These are phyloP conservation scores for Uloborus diversus DNA, from an alignment of 1,140 invertebrate genomes.

Conservation along the genomic window DNA sequence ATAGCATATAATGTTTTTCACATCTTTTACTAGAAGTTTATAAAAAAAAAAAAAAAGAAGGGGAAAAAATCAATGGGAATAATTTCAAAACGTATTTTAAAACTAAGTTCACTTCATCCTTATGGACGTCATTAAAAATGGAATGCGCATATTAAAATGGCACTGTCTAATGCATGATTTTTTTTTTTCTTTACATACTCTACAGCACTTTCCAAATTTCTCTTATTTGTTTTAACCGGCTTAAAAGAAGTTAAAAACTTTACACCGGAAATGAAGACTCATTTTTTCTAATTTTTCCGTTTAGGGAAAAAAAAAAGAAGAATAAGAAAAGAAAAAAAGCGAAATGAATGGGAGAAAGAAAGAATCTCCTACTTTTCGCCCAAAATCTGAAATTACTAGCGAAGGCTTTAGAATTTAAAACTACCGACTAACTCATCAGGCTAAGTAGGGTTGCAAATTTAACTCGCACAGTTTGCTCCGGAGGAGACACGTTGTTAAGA, in stretches of 20 bases:
- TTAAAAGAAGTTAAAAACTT: constrained; percentile 24
- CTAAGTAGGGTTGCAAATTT: constrained; percentile 51
- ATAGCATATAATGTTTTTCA: too few species aligned
- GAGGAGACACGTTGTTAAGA: constrained; percentile 45
- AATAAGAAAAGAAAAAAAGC: background rate
- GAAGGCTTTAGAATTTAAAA: constrained; percentile 46
- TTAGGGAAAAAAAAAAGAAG: background rate
- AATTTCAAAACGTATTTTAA: too few species aligned
- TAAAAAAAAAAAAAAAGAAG: too few species aligned
- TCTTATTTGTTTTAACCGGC: constrained; percentile 27
- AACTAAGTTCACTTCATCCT: too few species aligned
- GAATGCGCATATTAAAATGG: too few species aligned
- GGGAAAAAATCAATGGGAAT: too few species aligned
- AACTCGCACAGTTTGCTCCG: constrained; percentile 28
- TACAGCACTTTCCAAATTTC: too few species aligned
- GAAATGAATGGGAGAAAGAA: constrained; percentile 1
- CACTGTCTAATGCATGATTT: too few species aligned
- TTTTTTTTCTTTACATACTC: too few species aligned
- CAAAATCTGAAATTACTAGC: constrained; percentile 51
- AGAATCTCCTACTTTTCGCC: constrained; percentile 21
- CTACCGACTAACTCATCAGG: constrained; percentile 44
- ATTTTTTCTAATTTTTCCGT: constrained; percentile 23
- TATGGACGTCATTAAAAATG: too few species aligned
- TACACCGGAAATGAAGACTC: constrained; percentile 32
- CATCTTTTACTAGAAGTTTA: too few species aligned